Evolutionary conservation across 2,888 invertebrate species (phyloP).

Genomic region (Drosophila meridiana): DNA sequence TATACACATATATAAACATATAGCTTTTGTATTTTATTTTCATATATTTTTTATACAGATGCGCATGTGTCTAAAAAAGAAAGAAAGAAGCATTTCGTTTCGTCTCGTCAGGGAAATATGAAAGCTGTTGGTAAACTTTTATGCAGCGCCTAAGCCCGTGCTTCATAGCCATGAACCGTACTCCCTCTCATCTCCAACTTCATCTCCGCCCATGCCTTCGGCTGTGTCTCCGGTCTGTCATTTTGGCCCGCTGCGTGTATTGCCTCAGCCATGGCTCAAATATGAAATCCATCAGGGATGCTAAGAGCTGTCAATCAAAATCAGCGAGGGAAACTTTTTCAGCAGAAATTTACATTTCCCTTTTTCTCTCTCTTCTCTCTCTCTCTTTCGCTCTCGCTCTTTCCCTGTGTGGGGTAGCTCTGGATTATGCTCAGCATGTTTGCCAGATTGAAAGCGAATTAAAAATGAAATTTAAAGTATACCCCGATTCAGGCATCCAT

Average conservation of each 20-base stretch:
- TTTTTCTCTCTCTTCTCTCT: neutral
- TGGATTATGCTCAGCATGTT: conserved; percentile 67
- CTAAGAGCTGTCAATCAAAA: conserved; percentile 85
- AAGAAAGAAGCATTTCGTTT: conserved; percentile 46
- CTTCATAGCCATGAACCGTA: conserved; percentile 10
- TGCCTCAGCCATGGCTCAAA: conserved; percentile 71
- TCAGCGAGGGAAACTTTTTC: conserved; percentile 82
- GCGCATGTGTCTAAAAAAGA: conserved; percentile 46
- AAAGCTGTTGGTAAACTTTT: conserved; percentile 77
- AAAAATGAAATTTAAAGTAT: conserved; percentile 73
- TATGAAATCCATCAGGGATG: conserved; percentile 85
- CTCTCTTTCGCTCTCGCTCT: neutral
- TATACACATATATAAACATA: conserved; percentile 5
- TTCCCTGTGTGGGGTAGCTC: conserved; percentile 30
- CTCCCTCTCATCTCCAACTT: conserved; percentile 14
- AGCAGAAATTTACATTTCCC: conserved; percentile 71
- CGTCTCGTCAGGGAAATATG: conserved; percentile 73
- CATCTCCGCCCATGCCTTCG: conserved; percentile 43
- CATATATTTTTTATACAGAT: conserved; percentile 50
- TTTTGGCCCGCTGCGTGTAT: conserved; percentile 46
- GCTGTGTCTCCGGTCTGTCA: conserved; percentile 52
- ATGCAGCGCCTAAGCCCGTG: conserved; percentile 69
- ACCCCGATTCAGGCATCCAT: conserved; percentile 41
- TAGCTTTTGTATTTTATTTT: conserved; percentile 30
- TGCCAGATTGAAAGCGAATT: conserved; percentile 76